These are phyloP conservation scores for Myiozetetes cayanensis DNA, from an alignment of 2,113 vertebrate species.

Conservation along the genomic window DNA sequence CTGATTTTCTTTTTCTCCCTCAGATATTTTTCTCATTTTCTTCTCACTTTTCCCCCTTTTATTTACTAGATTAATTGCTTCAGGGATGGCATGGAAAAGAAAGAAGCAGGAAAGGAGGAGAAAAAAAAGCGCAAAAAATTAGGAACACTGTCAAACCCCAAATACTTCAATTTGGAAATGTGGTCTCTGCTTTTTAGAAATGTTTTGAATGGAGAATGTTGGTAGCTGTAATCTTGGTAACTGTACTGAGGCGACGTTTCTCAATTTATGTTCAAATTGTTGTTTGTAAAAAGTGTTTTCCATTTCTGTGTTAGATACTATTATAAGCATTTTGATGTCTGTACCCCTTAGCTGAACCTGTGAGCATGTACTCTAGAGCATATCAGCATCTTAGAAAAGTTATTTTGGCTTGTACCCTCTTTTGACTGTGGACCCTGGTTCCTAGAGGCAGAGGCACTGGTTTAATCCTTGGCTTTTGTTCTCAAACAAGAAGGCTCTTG, in stretches of 20 bases:
- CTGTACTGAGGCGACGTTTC: neutral
- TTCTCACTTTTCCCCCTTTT: neutral
- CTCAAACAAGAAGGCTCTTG: neutral
- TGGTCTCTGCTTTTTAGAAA: neutral
- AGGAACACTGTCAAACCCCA: neutral
- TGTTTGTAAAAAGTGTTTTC: neutral
- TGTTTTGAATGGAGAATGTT: neutral
- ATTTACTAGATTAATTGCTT: neutral
- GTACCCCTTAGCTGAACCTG: neutral
- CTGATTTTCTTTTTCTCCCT: neutral
- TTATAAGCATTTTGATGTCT: neutral
- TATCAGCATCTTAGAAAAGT: neutral
- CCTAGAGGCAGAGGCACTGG: neutral
- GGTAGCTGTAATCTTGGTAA: neutral
- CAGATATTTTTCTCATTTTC: neutral
- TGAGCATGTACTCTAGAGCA: neutral
- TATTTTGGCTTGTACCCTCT: neutral
- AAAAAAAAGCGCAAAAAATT: neutral
- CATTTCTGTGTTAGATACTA: neutral
- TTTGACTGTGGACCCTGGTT: neutral
- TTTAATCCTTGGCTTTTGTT: neutral
- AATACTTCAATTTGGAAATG: neutral
- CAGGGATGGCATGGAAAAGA: neutral
- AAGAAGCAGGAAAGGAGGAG: neutral
- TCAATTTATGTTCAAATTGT: neutral